phyloP scores from a whole-genome alignment of 2,113 vertebrate species.

The Eira barbara region DNA sequence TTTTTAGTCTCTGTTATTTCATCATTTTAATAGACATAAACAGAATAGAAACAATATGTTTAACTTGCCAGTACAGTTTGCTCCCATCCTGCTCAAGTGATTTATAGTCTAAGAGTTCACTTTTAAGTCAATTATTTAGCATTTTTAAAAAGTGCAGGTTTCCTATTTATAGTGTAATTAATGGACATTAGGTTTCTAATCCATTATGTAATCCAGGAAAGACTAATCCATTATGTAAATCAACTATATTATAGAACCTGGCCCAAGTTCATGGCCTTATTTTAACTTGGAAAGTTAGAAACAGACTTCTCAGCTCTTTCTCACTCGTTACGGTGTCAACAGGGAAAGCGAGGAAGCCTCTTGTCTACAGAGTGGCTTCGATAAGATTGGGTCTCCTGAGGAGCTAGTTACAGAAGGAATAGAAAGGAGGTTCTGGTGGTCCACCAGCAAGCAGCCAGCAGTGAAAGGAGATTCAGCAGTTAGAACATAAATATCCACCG shows the following conservation, averaged over 20 bases:
- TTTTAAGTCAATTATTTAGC: conserved; percentile 26
- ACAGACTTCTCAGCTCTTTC: background rate
- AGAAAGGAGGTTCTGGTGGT: background rate
- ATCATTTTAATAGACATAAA: background rate
- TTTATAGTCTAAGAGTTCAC: background rate
- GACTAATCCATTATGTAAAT: background rate
- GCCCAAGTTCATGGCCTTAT: background rate
- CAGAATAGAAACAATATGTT: background rate
- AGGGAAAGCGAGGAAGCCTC: background rate
- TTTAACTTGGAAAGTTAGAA: conserved; percentile 23
- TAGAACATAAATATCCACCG: background rate
- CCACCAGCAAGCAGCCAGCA: background rate
- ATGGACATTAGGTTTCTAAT: background rate
- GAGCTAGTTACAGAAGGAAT: background rate
- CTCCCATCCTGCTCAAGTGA: conserved; percentile 20
- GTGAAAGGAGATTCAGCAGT: background rate
- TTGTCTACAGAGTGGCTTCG: background rate
- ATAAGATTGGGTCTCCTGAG: background rate
- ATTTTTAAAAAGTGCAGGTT: background rate
- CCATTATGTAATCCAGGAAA: background rate
- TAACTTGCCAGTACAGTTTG: background rate
- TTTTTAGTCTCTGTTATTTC: conserved; percentile 14
- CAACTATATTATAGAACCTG: background rate
- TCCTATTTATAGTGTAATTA: background rate
- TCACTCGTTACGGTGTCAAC: background rate